Conservation (phyloP, 2,113 vertebrate species). For the human region GRCh38 chr4:183844001-183844500, state of each 20-base stretch:
- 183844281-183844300: not conserved
- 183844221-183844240: not conserved
- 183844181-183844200: not conserved
- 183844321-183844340: not conserved
- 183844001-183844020: not conserved
- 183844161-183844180: not conserved
- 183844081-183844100: not conserved
- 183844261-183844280: conserved; percentile 14
- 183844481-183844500: not conserved
- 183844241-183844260: not conserved
- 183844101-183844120: not conserved
- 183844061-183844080: not conserved
- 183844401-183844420: not conserved
- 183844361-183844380: not conserved
- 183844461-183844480: not conserved
- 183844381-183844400: not conserved
- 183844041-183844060: not conserved
- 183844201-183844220: not conserved
- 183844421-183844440: not conserved
- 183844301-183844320: not conserved
- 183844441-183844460: not conserved
- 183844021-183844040: not conserved
- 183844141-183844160: not conserved
- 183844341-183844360: not conserved
- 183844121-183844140: not conserved